Evolutionary conservation across 35 echinoderm and acorn worm species (phyloP).

Genomic region (Apostichopus californicus): DNA sequence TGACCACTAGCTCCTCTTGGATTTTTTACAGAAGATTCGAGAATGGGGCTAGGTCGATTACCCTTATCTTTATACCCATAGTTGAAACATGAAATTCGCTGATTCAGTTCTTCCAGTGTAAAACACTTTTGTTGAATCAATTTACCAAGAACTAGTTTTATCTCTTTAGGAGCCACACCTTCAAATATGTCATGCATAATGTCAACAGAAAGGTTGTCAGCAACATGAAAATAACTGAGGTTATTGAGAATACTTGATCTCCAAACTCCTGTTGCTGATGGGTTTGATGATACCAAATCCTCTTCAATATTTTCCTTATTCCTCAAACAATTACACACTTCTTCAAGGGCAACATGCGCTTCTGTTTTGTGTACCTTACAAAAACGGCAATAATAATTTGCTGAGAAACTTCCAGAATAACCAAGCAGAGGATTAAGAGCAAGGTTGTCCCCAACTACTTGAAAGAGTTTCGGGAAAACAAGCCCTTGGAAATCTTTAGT

Average conservation of each 20-base stretch:
- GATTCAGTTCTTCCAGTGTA: conserved; percentile 53
- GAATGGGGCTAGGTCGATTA: conserved; percentile 57
- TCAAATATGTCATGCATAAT: conserved; percentile 75
- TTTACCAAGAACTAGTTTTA: conserved; percentile 50
- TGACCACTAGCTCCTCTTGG: conserved; percentile 67
- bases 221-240: conserved; percentile 63
- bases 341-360: not conserved
- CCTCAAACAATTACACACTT: conserved; percentile 1
- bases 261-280: conserved; percentile 55
- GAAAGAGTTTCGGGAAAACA: conserved; percentile 48
- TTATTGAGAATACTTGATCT: conserved; percentile 43
- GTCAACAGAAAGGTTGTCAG: conserved; percentile 58
- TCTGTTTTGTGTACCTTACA: conserved; percentile 20
- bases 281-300: not conserved
- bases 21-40: conserved; percentile 18
- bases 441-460: conserved; percentile 65
- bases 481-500: conserved; percentile 29
- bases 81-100: conserved; percentile 38
- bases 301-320: conserved; percentile 21
- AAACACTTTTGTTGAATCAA: conserved; percentile 35
- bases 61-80: conserved; percentile 49
- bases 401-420: conserved; percentile 44
- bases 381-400: conserved; percentile 47
- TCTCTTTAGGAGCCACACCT: conserved; percentile 50
- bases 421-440: conserved; percentile 39